Evolutionary conservation across 2,797 vertebrate species (phyloP), one percentile per base, ranked within the genome.

Genomic region (Thunnus albacares): DNA sequence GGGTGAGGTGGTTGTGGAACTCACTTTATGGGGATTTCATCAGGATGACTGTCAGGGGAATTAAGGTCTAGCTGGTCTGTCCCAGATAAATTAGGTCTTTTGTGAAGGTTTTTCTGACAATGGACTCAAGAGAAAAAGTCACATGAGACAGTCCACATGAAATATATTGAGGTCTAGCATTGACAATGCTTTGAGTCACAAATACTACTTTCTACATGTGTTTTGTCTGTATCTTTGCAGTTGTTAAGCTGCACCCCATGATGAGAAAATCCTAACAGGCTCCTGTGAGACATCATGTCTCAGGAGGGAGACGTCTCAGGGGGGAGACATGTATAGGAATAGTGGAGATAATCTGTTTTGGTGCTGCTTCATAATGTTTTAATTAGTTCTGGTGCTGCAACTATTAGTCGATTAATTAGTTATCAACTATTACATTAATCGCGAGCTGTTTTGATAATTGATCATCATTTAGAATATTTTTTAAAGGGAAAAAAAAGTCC

Each of bases 71-170:
- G 67, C 85, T 90, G 93, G 93, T 94, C 82, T 91, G 86, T 86
- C 81, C 72, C 86, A 93, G 85, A 94, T 93, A 93, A 94, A 94
- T 93, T 76, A 93, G 84, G 71, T 81, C 83, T 89, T 89, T 88
- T 85, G 81, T 87, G 87, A 83, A 87, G 79, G 82, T 90, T 88
- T 81, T 65, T 71, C 30, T 90, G 86, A 92, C 89, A 85, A 81
- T 84, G 81, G 83, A 78, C 78, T 87, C 83, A 86, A 81, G 84
- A 89, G 82, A 61, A 83, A 83, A 90, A 89, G 90, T 87, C 87
- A 83, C 69, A 78, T 63, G 63, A 79, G 77, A 80, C 72, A 12
- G 58, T 85, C 58, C 81, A 78, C 81, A 89, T 88, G 87, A 93
- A 90, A 87, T 88, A 90, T 85, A 86, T 72, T 14, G 58, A 89